Conservation (phyloP, 2,888 invertebrate genomes). For the Rhaphigaster nebulosa region DNA sequence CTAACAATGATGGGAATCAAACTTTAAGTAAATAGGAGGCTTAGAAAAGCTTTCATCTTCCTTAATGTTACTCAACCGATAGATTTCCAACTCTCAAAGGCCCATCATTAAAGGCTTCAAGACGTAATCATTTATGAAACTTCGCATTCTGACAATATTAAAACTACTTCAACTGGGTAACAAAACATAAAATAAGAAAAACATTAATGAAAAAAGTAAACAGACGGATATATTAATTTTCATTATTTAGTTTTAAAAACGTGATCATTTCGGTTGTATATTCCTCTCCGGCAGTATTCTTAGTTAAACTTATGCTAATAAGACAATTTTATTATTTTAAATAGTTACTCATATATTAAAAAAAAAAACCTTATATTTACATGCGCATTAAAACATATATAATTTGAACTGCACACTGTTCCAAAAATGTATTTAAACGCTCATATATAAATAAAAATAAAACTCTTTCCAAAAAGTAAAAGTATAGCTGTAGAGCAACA, state of each 20-base stretch:
- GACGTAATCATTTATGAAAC: not conserved
- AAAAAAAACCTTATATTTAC: too few relatives aligned
- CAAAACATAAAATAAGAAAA: too few relatives aligned
- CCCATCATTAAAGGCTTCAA: not conserved
- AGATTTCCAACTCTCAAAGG: not conserved
- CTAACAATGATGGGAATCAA: constrained; percentile 7
- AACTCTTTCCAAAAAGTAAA: not conserved
- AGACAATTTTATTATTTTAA: too few relatives aligned
- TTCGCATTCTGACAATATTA: not conserved
- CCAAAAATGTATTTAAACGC: not conserved
- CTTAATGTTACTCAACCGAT: not conserved
- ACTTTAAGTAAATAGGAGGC: constrained; percentile 38
- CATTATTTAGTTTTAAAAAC: too few relatives aligned
- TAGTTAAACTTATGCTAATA: too few relatives aligned
- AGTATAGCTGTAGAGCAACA: not conserved
- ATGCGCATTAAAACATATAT: too few relatives aligned
- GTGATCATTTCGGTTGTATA: too few relatives aligned
- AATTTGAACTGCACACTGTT: not conserved
- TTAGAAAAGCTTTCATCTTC: constrained; percentile 14
- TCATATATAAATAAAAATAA: not conserved
- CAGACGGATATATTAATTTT: too few relatives aligned
- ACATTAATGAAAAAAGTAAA: too few relatives aligned
- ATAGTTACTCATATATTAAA: too few relatives aligned
- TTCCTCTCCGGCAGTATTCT: too few relatives aligned
- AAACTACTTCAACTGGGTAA: too few relatives aligned